Evolutionary conservation across 1,140 invertebrate species (phyloP), one percentile per base, ranked within the genome.

Genomic region (Trichomalopsis sarcophagae): DNA sequence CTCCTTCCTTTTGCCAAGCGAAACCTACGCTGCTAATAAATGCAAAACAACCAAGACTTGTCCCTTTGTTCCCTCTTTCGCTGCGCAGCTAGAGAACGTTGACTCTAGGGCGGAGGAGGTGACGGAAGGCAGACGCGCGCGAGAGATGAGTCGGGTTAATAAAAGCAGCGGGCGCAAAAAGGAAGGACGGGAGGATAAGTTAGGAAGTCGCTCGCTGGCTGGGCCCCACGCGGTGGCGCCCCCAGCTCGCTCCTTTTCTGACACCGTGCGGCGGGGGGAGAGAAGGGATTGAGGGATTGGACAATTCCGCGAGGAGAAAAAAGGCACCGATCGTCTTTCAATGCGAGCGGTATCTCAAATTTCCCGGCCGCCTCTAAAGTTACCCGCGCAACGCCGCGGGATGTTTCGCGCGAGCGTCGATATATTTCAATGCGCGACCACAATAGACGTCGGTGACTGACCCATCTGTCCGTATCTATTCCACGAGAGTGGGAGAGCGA

Each of bases 61-160:
- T 44, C 40, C 9, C 40, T 44, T 69, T 17, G 9, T 30, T 74
- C 71, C 10, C 71, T 74, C 87, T 87, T 27, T 1, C n/a, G 4
- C 50, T 55, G 13, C 23, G 30, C 23, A 71, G 30, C 23, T 27
- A 71, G 10, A 33, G 30, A 27, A 27, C 27, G 69, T 30, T 71
- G 23, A 33, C 69, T 30, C 68, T 27, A 27, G 23, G 23, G 23
- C 68, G 9, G 30, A 71, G 23, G 17, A 36, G 69, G 76, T n/a
- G 40, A 17, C 6, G 79, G 14, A 68, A 77, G 69, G 50, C 66
- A 74, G 84, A 76, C n/a, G n/a, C n/a, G 27, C 85, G 73, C 69
- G 87, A 66, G 84, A 87, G 83, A 88, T 84, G 87, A 86, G 86
- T 84, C 66, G 66, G 62, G 84, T 77, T 87, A 87, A 87, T 87